These are phyloP conservation scores for Acronicta psi DNA, from an alignment of 2,888 invertebrate species.

Conservation along the genomic window DNA sequence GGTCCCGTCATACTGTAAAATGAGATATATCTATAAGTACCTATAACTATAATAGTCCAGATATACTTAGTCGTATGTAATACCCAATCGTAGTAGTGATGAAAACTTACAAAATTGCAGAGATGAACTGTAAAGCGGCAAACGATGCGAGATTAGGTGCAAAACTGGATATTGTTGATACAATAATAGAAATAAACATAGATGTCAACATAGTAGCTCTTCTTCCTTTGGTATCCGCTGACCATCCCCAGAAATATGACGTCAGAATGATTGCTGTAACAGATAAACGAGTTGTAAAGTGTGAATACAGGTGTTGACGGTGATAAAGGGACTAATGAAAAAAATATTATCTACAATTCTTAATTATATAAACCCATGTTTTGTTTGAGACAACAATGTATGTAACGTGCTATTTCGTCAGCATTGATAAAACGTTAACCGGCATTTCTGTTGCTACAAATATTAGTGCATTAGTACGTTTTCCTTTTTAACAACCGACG, in stretches of 20 bases:
- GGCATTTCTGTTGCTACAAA: too few relatives aligned
- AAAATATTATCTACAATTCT: too few relatives aligned
- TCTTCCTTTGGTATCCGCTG: constrained; percentile 93
- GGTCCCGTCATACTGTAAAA: constrained; percentile 78
- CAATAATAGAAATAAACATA: constrained; percentile 84
- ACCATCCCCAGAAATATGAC: constrained; percentile 94
- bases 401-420: too few relatives aligned
- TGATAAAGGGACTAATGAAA: too few relatives aligned
- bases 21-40: background rate
- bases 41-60: too few relatives aligned
- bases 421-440: too few relatives aligned
- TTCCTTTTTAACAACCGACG: too few relatives aligned
- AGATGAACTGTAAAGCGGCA: constrained; percentile 90
- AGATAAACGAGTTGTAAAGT: constrained; percentile 1
- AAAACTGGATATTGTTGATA: constrained; percentile 89
- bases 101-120: constrained; percentile 89
- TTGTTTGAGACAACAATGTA: too few relatives aligned
- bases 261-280: constrained; percentile 91
- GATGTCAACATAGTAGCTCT: constrained; percentile 87
- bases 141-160: constrained; percentile 89
- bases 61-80: too few relatives aligned
- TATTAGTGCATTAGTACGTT: too few relatives aligned
- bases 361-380: too few relatives aligned
- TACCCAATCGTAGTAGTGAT: background rate
- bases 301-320: background rate